Evolutionary conservation across 2,113 vertebrate species (phyloP).

Genomic region (Progne subis): DNA sequence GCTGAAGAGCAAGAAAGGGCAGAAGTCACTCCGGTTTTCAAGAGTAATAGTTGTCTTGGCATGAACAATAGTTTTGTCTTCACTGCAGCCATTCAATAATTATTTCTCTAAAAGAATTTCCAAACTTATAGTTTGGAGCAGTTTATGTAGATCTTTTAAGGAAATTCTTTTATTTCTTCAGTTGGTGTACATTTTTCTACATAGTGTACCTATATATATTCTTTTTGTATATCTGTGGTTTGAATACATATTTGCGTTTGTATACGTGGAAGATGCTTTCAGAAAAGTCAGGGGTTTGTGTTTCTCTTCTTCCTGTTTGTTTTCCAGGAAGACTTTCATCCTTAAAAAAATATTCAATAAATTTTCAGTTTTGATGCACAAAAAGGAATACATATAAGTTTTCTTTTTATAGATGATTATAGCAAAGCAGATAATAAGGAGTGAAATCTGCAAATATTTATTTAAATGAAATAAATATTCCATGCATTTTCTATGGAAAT

Average conservation of each 20-base stretch:
- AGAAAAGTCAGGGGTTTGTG: background rate
- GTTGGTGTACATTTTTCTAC: background rate
- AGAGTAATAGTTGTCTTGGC: background rate
- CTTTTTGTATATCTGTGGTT: background rate
- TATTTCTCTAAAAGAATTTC: background rate
- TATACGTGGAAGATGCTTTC: background rate
- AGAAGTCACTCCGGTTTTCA: background rate
- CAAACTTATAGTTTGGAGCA: background rate
- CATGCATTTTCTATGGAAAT: background rate
- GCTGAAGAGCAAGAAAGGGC: background rate
- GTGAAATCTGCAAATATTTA: constrained; percentile 20
- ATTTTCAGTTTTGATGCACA: background rate
- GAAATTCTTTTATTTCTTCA: background rate
- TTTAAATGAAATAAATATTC: constrained; percentile 4
- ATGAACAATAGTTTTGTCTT: background rate
- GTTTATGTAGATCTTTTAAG: background rate
- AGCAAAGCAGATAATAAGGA: background rate
- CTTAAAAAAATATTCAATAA: background rate
- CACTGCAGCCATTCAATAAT: background rate
- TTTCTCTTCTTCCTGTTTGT: background rate
- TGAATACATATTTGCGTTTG: background rate
- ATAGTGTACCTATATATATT: background rate
- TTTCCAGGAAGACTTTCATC: background rate
- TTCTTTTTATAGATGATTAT: background rate
- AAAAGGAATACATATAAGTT: background rate